Percentiles rank a stretch among this genome's conserved stretches.
phyloP scores from a whole-genome alignment of 2,888 invertebrate genomes.

The Dusona sp. region DNA sequence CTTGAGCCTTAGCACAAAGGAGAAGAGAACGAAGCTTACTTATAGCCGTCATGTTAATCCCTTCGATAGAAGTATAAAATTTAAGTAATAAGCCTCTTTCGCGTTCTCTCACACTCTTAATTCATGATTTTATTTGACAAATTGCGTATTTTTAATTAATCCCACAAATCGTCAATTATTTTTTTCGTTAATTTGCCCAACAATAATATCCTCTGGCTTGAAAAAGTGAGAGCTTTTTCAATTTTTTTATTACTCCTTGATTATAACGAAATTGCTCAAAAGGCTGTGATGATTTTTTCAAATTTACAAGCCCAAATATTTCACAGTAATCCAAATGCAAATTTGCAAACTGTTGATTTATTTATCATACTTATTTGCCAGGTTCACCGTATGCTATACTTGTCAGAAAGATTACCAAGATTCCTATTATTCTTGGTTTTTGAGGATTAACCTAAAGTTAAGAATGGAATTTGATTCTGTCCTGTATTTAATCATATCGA shows the following conservation, averaged over 20 bases:
- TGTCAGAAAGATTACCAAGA: too few species aligned
- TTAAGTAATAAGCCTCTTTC: slow-evolving; percentile 32
- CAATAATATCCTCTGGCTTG: neutral
- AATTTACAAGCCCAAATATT: too few species aligned
- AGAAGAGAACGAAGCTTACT: slow-evolving; percentile 49
- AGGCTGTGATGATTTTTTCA: too few species aligned
- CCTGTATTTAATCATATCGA: neutral
- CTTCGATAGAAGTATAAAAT: slow-evolving; percentile 42
- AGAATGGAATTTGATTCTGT: neutral
- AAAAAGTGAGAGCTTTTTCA: neutral
- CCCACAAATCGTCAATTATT: slow-evolving; percentile 9
- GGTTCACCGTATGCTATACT: too few species aligned
- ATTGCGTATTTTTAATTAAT: slow-evolving; percentile 39
- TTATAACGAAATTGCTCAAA: neutral
- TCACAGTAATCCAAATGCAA: too few species aligned
- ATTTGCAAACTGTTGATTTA: neutral
- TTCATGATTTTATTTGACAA: slow-evolving; percentile 27
- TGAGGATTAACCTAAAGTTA: neutral
- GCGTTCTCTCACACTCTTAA: slow-evolving; percentile 6
- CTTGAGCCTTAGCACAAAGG: slow-evolving; percentile 41
- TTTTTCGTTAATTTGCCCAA: slow-evolving; percentile 15
- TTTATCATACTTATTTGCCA: too few species aligned
- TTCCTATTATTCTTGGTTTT: neutral
- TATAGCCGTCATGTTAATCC: slow-evolving; percentile 59
- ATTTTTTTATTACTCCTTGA: neutral